A percentile compares a stretch with the other conserved stretches of the same genome.
Evolutionary conservation across 2,888 invertebrate species (phyloP).

Genomic region (Campoletis raptor): DNA sequence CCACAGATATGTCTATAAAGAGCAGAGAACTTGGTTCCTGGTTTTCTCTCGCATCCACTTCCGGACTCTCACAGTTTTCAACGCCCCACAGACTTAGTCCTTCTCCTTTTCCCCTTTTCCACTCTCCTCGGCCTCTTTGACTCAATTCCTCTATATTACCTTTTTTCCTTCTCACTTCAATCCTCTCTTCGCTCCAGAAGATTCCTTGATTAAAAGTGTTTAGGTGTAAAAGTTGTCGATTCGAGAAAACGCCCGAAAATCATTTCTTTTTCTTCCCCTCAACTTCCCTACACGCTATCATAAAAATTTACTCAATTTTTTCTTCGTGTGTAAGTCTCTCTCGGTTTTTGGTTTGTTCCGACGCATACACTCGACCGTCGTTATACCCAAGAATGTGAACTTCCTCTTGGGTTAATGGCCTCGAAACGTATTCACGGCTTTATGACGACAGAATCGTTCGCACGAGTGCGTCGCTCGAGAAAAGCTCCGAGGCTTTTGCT

Average conservation of each 20-base stretch:
- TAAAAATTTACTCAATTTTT: constrained; percentile 11
- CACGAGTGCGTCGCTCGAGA: constrained; percentile 38
- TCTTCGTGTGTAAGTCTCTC: neutral
- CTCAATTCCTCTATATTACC: neutral
- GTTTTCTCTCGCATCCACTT: constrained; percentile 45
- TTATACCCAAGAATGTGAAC: constrained; percentile 51
- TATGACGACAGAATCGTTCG: constrained; percentile 52
- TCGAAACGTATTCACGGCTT: constrained; percentile 58
- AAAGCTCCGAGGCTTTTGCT: neutral
- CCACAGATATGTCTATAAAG: constrained; percentile 19
- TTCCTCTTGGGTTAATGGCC: constrained; percentile 61
- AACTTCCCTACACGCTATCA: neutral
- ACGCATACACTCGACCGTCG: constrained; percentile 17
- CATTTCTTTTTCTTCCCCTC: neutral
- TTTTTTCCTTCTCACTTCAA: neutral
- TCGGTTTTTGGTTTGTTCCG: neutral
- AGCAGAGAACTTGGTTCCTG: constrained; percentile 16
- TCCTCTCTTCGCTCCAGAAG: constrained; percentile 38
- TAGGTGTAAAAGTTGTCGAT: constrained; percentile 69
- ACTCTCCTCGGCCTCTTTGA: constrained; percentile 2
- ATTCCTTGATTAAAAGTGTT: constrained; percentile 71
- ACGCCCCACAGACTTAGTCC: constrained; percentile 25
- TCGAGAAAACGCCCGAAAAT: constrained; percentile 48
- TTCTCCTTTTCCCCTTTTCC: neutral
- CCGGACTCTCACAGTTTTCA: constrained; percentile 30